Percentiles rank a stretch among this genome's conserved stretches.
Conservation (phyloP, 2,113 vertebrate genomes). For the Ceyx margarethae region DNA sequence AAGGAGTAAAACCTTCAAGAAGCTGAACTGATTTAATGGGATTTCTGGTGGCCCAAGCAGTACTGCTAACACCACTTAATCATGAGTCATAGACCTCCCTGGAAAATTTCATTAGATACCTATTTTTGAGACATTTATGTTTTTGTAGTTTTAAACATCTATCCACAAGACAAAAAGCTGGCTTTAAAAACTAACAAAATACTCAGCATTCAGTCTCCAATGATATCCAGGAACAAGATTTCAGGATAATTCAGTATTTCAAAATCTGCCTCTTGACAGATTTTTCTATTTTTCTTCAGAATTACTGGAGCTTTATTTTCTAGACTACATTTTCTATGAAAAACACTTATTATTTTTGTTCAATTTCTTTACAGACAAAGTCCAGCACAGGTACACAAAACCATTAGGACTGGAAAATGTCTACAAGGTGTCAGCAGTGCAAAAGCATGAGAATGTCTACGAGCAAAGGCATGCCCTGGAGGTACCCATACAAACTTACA, state of each 20-base stretch:
- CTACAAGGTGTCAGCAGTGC: background rate
- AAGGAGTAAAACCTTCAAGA: background rate
- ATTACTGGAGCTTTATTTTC: background rate
- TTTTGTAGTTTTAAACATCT: slow-evolving; percentile 24
- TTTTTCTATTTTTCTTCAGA: slow-evolving; percentile 3
- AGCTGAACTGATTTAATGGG: background rate
- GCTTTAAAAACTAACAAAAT: slow-evolving; percentile 5
- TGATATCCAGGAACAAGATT: background rate
- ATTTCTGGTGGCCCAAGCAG: background rate
- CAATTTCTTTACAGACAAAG: background rate
- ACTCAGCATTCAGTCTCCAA: background rate
- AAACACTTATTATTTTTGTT: background rate
- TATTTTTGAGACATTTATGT: slow-evolving; percentile 19
- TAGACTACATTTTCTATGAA: background rate
- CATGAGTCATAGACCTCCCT: slow-evolving; percentile 16
- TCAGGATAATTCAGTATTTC: background rate
- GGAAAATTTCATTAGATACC: background rate
- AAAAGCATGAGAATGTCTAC: background rate
- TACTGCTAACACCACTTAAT: background rate
- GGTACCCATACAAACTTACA: background rate
- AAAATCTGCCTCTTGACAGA: background rate
- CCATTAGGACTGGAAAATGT: background rate
- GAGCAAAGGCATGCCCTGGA: background rate
- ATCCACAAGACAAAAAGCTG: background rate
- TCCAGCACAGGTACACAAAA: background rate